Conservation (phyloP, 53 echinoderm and acorn worm species). For the Antedon mediterranea region DNA sequence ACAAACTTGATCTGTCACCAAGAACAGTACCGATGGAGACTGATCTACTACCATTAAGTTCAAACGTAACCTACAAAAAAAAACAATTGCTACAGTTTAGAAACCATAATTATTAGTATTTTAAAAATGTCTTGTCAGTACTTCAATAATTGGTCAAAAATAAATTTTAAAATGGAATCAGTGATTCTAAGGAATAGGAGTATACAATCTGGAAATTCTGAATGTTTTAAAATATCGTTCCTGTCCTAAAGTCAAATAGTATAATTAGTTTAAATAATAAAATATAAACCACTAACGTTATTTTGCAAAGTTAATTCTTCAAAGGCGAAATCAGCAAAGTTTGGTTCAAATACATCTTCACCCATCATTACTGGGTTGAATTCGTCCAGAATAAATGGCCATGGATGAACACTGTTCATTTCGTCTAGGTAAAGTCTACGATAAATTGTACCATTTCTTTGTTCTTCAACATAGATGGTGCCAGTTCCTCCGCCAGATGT, state of each 20-base stretch:
- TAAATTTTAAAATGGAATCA: too few species aligned
- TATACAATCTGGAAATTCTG: too few species aligned
- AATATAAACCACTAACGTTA: constrained; percentile 61
- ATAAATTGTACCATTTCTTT: constrained; percentile 42
- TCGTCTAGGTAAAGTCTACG: constrained; percentile 74
- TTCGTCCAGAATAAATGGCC: constrained; percentile 43
- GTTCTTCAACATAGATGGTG: constrained; percentile 72
- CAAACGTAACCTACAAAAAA: background rate
- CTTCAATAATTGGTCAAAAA: too few species aligned
- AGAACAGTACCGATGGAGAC: constrained; percentile 51
- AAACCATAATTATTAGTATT: too few species aligned
- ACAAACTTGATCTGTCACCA: constrained; percentile 47
- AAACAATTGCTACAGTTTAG: background rate
- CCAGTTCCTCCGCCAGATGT: constrained; percentile 62
- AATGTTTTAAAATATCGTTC: too few species aligned
- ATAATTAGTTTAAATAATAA: too few species aligned
- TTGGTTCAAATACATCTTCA: constrained; percentile 37
- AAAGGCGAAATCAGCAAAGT: constrained; percentile 57
- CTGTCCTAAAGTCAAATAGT: too few species aligned
- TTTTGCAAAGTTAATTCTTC: constrained; percentile 61
- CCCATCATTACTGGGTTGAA: constrained; percentile 45
- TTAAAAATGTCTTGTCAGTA: too few species aligned
- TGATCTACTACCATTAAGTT: constrained; percentile 4
- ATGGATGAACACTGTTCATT: constrained; percentile 39
- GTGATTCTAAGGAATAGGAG: too few species aligned